Evolutionary conservation across 2,797 vertebrate genomes (phyloP).

Genomic region (Phyllotis vaccarum): DNA sequence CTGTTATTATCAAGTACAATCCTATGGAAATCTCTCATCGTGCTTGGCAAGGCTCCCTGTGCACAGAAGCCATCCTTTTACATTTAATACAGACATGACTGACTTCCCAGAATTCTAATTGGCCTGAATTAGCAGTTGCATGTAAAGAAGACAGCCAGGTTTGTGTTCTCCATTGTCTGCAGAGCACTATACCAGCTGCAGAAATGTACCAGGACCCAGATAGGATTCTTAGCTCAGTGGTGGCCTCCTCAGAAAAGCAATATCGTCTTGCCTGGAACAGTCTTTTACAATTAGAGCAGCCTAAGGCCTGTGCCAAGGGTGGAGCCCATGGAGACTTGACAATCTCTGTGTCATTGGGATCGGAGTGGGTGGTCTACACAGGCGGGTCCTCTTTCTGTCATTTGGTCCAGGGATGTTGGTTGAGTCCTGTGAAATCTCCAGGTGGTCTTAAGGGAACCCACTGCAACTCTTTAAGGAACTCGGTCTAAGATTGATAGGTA

Average conservation of each 20-base stretch:
- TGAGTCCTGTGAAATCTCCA: not conserved
- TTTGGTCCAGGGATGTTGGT: not conserved
- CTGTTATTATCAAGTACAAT: not conserved
- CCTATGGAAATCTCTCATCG: not conserved
- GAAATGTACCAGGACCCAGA: not conserved
- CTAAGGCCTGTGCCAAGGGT: not conserved
- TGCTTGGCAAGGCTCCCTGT: not conserved
- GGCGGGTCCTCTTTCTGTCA: not conserved
- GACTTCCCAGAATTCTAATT: not conserved
- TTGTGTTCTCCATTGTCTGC: not conserved
- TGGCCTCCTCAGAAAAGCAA: not conserved
- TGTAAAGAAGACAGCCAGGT: not conserved
- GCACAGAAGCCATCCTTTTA: accelerated
- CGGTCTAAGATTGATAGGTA: not conserved
- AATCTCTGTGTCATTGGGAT: not conserved
- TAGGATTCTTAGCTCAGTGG: not conserved
- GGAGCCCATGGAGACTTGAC: not conserved
- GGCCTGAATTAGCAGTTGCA: not conserved
- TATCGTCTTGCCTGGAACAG: not conserved
- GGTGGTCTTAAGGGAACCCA: not conserved
- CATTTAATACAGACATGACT: not conserved
- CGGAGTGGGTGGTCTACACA: not conserved
- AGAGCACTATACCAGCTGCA: not conserved
- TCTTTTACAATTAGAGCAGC: not conserved
- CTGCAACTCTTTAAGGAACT: slow-evolving; percentile 28